Evolutionary conservation across 2,888 invertebrate species (phyloP).

Genomic region (Tethea ocularis): DNA sequence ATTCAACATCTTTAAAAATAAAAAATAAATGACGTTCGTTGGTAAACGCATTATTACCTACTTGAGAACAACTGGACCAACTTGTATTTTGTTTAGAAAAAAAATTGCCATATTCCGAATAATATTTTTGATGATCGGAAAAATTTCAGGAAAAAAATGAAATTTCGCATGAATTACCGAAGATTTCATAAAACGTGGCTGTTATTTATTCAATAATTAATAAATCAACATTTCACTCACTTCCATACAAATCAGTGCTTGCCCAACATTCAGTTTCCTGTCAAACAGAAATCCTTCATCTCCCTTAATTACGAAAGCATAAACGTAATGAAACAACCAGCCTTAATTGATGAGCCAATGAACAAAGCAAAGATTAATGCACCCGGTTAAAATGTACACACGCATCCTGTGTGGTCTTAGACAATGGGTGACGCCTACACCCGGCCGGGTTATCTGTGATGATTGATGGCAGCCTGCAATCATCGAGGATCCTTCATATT

Average conservation of each 20-base stretch:
- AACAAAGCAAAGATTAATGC: slow-evolving; percentile 54
- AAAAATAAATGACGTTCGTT: no score
- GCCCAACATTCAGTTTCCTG: neutral
- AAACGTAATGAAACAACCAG: slow-evolving; percentile 10
- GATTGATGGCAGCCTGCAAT: slow-evolving; percentile 40
- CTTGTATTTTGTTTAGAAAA: no score
- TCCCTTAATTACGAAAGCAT: neutral
- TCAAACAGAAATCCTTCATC: slow-evolving; percentile 3
- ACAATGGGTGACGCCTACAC: slow-evolving; percentile 42
- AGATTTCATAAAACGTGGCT: no score
- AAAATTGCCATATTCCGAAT: no score
- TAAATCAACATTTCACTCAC: neutral
- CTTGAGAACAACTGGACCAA: no score
- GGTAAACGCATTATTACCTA: no score
- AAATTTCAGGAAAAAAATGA: no score
- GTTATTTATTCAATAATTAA: no score
- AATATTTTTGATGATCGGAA: no score
- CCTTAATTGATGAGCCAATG: slow-evolving; percentile 45
- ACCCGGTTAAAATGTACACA: slow-evolving; percentile 36
- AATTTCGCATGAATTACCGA: no score
- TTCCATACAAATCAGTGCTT: neutral
- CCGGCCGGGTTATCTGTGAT: slow-evolving; percentile 24
- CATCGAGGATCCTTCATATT: neutral
- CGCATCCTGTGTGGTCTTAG: slow-evolving; percentile 43
- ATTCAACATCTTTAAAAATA: no score